phyloP scores from a whole-genome alignment of 1,140 invertebrate genomes.

The Oncopodura yosiiana region DNA sequence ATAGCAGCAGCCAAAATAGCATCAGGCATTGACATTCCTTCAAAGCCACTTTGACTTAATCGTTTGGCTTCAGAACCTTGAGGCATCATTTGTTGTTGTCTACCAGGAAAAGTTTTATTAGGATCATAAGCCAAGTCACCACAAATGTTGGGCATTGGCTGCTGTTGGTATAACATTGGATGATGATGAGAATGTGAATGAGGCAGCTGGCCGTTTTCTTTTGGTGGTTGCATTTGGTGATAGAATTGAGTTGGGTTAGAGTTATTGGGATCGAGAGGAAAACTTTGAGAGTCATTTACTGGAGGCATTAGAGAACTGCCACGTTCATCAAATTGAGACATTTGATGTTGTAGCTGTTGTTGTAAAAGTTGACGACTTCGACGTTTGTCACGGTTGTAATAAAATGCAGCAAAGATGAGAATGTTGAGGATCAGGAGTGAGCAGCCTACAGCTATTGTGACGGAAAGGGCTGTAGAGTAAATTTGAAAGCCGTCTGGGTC shows the following conservation, averaged over 20 bases:
- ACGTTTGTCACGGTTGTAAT: slow-evolving; percentile 79
- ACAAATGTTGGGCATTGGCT: slow-evolving; percentile 9
- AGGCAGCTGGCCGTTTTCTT: slow-evolving; percentile 9
- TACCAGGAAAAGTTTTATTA: background rate
- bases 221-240: no score
- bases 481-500: slow-evolving; percentile 15
- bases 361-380: slow-evolving; percentile 38
- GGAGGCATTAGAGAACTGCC: no score
- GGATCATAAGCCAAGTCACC: slow-evolving; percentile 1
- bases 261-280: no score
- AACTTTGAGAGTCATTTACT: no score
- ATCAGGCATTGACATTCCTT: slow-evolving; percentile 7
- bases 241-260: no score
- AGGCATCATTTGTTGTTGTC: background rate
- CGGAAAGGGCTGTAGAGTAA: slow-evolving; percentile 41
- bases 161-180: background rate
- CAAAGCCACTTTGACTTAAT: background rate
- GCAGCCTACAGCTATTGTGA: slow-evolving; percentile 48
- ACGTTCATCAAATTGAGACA: background rate
- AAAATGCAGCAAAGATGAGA: slow-evolving; percentile 82
- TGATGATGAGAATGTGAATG: background rate
- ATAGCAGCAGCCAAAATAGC: slow-evolving; percentile 7
- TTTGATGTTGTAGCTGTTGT: slow-evolving; percentile 2
- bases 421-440: slow-evolving; percentile 48
- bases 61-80: no score